Evolutionary conservation across 2,113 vertebrate species (phyloP), one percentile per base, ranked within the genome.

Genomic region (Megaceryle maxima): DNA sequence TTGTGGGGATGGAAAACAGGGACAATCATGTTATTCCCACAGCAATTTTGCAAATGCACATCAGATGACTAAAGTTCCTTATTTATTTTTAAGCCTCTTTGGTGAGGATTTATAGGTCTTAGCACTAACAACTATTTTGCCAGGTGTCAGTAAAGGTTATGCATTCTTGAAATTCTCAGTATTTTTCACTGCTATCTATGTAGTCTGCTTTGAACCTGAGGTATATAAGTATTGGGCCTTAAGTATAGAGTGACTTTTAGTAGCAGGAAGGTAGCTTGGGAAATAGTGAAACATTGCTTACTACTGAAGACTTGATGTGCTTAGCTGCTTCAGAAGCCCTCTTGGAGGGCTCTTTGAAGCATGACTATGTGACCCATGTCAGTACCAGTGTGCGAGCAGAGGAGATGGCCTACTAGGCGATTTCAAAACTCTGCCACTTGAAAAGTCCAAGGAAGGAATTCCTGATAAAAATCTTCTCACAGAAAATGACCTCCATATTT

Each of bases 11-110:
- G 75, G 86, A 81, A 68, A 90, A 81, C 16, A 37, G 50, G 46
- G 33, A 75, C 76, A 77, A 28, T 18, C 21, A 13, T 48, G 26
- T 57, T 87, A 76, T 60, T 93, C 74, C 29, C 51, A 39, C 50
- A 90, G 15, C 55, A 88, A 16, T 91, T 91, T 87, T 90, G 44
- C n/a, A 96, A 94, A 95, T 87, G 66, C 81, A 44, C 2, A 15
- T 96, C 93, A 96, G 81, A 85, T 89, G 89, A 96, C 77, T 64
- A 10, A 84, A 56, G 63, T 86, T 87, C 39, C 91, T 84, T 95
- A 73, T 89, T 91, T 97, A 31, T 89, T 96, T 95, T 92, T 74
- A 96, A 96, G 82, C 92, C 51, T 94, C 94, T 95, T 93, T 95
- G 87, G 63, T 72, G 80, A 88, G 72, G 85, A 75, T 94, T 97